phyloP scores from a whole-genome alignment of 1,140 invertebrate genomes.

The Lepeophtheirus salmonis region DNA sequence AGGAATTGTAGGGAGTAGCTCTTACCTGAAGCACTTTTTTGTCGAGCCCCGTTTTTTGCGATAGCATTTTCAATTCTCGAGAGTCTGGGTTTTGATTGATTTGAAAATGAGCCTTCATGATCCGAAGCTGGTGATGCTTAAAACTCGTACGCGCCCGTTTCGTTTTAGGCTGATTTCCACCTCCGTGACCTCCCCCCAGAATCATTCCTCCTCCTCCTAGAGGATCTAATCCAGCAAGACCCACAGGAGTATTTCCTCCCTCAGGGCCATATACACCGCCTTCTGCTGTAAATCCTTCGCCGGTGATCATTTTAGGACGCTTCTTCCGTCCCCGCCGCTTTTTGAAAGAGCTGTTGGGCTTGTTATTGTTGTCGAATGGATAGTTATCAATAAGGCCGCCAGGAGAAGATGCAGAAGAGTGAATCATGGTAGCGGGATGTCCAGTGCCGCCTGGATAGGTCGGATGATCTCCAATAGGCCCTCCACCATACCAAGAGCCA shows the following conservation, averaged over 20 bases:
- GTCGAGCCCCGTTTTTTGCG: slow-evolving; percentile 90
- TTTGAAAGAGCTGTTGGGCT: background rate
- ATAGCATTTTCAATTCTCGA: slow-evolving; percentile 89
- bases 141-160: slow-evolving; percentile 93
- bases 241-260: background rate
- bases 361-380: slow-evolving; percentile 7
- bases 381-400: background rate
- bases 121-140: slow-evolving; percentile 89
- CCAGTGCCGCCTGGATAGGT: background rate
- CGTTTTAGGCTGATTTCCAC: slow-evolving; percentile 31
- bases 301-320: background rate
- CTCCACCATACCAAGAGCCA: too few relatives aligned
- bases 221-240: background rate
- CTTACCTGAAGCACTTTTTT: slow-evolving; percentile 94
- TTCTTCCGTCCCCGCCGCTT: slow-evolving; percentile 17
- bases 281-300: background rate
- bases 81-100: slow-evolving; percentile 98
- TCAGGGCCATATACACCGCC: background rate
- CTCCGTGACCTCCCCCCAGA: slow-evolving; percentile 13
- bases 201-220: too few relatives aligned
- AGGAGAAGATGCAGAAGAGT: background rate
- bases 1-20: background rate
- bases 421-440: background rate
- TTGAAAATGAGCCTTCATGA: slow-evolving; percentile 97
- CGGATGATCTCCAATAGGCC: background rate